Base-by-base conservation (phyloP, 2,797 vertebrate species). In the Orestias chungarensis region DNA sequence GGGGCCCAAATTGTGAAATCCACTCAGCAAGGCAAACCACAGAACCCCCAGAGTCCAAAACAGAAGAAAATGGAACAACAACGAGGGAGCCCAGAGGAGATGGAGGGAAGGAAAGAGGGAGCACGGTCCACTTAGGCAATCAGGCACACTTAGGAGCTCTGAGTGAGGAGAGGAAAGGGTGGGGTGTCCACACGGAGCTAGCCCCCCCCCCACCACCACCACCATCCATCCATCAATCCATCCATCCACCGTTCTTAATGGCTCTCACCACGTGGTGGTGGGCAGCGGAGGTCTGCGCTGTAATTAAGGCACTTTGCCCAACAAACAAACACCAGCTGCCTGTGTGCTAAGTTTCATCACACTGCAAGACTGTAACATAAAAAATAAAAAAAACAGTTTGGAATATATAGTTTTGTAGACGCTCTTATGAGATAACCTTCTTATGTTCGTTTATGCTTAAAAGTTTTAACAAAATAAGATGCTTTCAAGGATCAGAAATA, bases 221-320 rank as follows among this genome's bases (percentile, higher is more conserved):
- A 81, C 87, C 71, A 70, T 86, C 73, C 80, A 80, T 89, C 86
- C 84, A 70, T 93, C 91, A 35, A 62, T 68, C 66, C 23, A 27
- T 47, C 82, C 73, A 71, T 81, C 79, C 79, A 81, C 87, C 89
- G 80, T 91, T 87, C 91, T 92, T 93, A 94, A 95, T 94, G 92
- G 91, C 80, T 87, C 64, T 78, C 82, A 86, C 88, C 86, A 81
- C 73, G 59, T 82, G 89, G 75, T 42, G 8, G 80, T 78, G 77
- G 82, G 85, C 75, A 67, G 43, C 65, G 82, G 81, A 88, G 88
- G 87, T 85, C 87, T 86, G 83, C 85, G 79, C 84, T 35, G 91
- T 94, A 94, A 94, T 95, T 94, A 94, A 93, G 91, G 92, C 91
- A 88, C 90, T 91, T 90, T 93, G 86, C 80, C 74, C 25, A 76